These are phyloP conservation scores for Lepilemur septentrionalis DNA, from an alignment of 2,797 vertebrate species.

Conservation along the genomic window DNA sequence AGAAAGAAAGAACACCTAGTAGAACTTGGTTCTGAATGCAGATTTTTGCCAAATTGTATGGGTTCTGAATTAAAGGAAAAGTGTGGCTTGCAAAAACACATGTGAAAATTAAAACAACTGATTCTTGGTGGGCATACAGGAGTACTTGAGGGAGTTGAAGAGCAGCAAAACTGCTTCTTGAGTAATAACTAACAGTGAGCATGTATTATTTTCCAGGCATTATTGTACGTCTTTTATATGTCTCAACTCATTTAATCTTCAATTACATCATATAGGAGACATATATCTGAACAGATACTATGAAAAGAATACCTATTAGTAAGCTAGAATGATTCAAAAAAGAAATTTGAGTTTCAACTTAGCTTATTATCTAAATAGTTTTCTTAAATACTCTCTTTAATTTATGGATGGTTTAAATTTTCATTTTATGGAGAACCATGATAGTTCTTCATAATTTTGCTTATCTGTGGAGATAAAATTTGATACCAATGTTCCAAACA, in stretches of 20 bases:
- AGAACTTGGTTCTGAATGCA: not conserved
- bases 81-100: not conserved
- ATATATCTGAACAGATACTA: not conserved
- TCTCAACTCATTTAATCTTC: not conserved
- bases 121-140: not conserved
- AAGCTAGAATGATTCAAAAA: not conserved
- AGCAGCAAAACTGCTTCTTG: not conserved
- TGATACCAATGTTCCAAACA: not conserved
- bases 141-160: not conserved
- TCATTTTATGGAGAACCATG: not conserved
- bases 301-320: not conserved
- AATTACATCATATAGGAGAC: not conserved
- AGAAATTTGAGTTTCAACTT: not conserved
- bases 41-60: not conserved
- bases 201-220: not conserved
- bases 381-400: not conserved
- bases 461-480: not conserved
- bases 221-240: not conserved
- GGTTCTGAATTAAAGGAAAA: not conserved
- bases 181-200: not conserved
- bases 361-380: not conserved
- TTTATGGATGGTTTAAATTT: not conserved
- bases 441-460: not conserved
- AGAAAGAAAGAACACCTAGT: not conserved
- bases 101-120: not conserved